A percentile compares a stretch with the other conserved stretches of the same genome.
phyloP scores from a whole-genome alignment of 2,888 invertebrate genomes.

The Caenorhabditis sp. region DNA sequence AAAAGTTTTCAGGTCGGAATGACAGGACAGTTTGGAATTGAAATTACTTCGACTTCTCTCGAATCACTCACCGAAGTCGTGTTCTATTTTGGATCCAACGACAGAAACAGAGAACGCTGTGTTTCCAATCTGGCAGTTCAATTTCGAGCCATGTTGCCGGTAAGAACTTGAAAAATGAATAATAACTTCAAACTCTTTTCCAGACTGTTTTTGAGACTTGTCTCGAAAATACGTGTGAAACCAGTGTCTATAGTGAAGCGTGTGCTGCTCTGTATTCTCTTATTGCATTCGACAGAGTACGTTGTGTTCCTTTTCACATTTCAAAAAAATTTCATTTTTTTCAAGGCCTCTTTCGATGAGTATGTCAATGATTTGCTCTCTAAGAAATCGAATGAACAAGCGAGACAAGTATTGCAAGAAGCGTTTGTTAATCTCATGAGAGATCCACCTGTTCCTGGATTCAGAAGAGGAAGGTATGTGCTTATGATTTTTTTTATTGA shows the following conservation, averaged over 20 bases:
- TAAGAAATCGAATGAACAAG: slow-evolving; percentile 42
- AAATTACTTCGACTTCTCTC: slow-evolving; percentile 49
- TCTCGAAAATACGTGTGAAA: slow-evolving; percentile 72
- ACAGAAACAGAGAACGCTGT: slow-evolving; percentile 10
- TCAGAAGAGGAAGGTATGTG: slow-evolving; percentile 27
- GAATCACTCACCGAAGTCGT: slow-evolving; percentile 46
- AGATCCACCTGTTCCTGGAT: slow-evolving; percentile 19
- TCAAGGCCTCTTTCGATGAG: slow-evolving; percentile 44
- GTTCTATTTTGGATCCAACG: slow-evolving; percentile 22
- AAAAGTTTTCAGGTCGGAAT: slow-evolving; percentile 45
- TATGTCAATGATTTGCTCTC: slow-evolving; percentile 42
- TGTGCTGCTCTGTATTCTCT: slow-evolving; percentile 72
- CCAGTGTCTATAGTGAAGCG: slow-evolving; percentile 72
- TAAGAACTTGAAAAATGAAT: not conserved
- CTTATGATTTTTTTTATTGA: too few relatives aligned
- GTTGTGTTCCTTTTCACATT: too few relatives aligned
- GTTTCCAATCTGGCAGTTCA: slow-evolving; percentile 20
- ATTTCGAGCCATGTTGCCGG: slow-evolving; percentile 42
- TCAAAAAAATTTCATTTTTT: slow-evolving; percentile 7
- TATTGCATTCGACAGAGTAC: slow-evolving; percentile 72
- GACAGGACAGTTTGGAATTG: slow-evolving; percentile 52
- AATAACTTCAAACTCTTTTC: not conserved
- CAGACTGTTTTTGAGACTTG: slow-evolving; percentile 71
- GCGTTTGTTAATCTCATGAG: slow-evolving; percentile 40
- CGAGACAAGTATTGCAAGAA: slow-evolving; percentile 26